Evolutionary conservation across 2,888 invertebrate species (phyloP).

Genomic region (Ophion ellenae): DNA sequence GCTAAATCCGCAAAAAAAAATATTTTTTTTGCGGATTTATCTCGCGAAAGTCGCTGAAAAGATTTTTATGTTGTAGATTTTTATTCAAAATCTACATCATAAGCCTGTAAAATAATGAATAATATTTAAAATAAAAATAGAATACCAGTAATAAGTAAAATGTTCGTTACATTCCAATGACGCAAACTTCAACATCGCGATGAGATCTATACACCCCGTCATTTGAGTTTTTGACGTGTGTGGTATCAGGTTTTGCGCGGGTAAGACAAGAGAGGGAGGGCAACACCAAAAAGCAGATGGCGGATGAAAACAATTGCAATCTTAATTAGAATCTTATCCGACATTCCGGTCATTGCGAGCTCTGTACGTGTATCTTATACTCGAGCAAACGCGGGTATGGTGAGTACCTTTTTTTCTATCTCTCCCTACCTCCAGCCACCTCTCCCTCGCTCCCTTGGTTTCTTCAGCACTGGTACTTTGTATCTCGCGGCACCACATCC

Average conservation of each 20-base stretch:
- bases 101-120: too few species aligned
- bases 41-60: background rate
- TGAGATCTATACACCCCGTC: too few species aligned
- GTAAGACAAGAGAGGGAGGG: slow-evolving; percentile 12
- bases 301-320: slow-evolving; percentile 65
- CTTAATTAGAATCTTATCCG: slow-evolving; percentile 70
- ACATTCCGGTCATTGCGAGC: slow-evolving; percentile 43
- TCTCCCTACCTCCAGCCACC: background rate
- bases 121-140: too few species aligned
- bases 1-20: too few species aligned
- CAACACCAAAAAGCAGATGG: slow-evolving; percentile 57
- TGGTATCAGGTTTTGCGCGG: slow-evolving; percentile 17
- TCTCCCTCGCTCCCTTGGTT: background rate
- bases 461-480: slow-evolving; percentile 11
- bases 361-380: slow-evolving; percentile 41
- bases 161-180: too few species aligned
- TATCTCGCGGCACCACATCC: slow-evolving; percentile 41
- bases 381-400: slow-evolving; percentile 25
- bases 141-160: too few species aligned
- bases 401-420: slow-evolving; percentile 33
- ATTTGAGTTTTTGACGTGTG: background rate
- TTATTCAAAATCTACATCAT: too few species aligned
- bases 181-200: too few species aligned
- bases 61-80: background rate
- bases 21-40: background rate